A percentile compares a stretch with the other conserved stretches of the same genome.
These are phyloP conservation scores for Synodontis membranacea DNA, from an alignment of 2,113 vertebrate genomes.

Conservation along the genomic window DNA sequence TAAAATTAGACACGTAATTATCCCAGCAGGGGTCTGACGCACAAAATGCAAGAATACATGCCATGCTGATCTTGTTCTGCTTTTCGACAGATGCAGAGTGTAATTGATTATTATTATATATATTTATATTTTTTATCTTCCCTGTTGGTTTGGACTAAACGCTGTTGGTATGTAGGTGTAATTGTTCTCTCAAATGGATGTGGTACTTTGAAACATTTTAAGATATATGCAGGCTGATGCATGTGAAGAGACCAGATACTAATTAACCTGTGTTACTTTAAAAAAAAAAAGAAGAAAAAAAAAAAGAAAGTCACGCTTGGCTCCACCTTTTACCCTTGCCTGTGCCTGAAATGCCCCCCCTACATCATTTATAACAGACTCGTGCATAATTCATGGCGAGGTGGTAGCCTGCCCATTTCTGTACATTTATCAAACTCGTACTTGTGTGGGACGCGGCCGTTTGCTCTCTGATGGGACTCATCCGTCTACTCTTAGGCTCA, in stretches of 20 bases:
- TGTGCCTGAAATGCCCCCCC: conserved; percentile 4
- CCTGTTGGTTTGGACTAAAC: not conserved
- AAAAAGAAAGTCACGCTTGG: conserved; percentile 12
- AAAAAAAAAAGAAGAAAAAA: not conserved
- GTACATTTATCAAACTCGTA: conserved; percentile 43
- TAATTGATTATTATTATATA: too few species aligned
- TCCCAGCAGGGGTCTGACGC: conserved; percentile 45
- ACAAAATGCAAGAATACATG: conserved; percentile 13
- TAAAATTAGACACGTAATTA: conserved; percentile 48
- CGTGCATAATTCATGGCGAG: conserved; percentile 50
- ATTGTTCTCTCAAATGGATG: not conserved
- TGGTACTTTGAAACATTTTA: conserved; percentile 4
- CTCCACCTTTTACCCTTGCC: not conserved
- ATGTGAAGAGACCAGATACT: not conserved
- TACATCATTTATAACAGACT: conserved; percentile 36
- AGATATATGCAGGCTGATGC: not conserved
- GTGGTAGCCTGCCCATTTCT: conserved; percentile 38
- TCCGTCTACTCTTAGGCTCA: not conserved
- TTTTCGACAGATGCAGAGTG: conserved; percentile 1
- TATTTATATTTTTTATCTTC: not conserved
- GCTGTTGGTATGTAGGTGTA: not conserved
- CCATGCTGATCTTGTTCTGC: conserved; percentile 17
- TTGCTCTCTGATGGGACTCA: conserved; percentile 36
- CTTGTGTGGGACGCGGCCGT: conserved; percentile 16
- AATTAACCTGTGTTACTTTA: conserved; percentile 25